Base-by-base conservation (phyloP, 1,140 invertebrate species). In the Lepeophtheirus salmonis region DNA sequence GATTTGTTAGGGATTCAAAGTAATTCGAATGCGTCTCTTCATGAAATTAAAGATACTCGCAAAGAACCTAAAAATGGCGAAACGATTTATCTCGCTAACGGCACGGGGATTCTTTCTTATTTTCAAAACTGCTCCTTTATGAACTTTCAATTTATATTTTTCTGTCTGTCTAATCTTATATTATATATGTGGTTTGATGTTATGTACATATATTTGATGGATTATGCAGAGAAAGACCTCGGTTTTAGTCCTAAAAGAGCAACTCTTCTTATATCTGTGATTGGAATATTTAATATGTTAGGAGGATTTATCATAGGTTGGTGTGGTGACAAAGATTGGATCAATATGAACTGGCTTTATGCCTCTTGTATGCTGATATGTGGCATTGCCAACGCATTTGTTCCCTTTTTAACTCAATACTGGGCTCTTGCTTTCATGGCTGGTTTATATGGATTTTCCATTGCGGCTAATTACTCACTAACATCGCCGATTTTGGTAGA, bases 151-250 rank as follows among this genome's bases (percentile, higher is more conserved):
- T 88, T 84, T 70, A 70, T 84, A n/a, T 70, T 87, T 24, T 87
- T 88, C 71, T 79, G 83, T 12, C 69, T 89, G 13, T 87, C 84
- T 49, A 89, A 89, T 71, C 86, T 88, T 68, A 74, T 89, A 2
- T 73, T 89, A 50, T 87, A 89, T 72, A 82, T 82, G 51, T 89
- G 84, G 83, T 87, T 88, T 70, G 84, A 89, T 70, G 83, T 88
- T 25, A 84, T 84, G 21, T 89, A 89, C 68, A 82, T 89, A 60
- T 89, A 87, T 72, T 76, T 89, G 54, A 79, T 81, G 14, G 84
- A 87, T 68, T 77, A 82, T 67, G 83, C 82, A 10, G 78, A 77
- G 61, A 48, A 16, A 60, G 77, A 77, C 64, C 76, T 80, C 70
- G 82, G 81, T n/a, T 80, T 80, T 68, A 76, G 77, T 57, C 79